Evolutionary conservation across 2,888 invertebrate species (phyloP).

Genomic region (Melieria picta): DNA sequence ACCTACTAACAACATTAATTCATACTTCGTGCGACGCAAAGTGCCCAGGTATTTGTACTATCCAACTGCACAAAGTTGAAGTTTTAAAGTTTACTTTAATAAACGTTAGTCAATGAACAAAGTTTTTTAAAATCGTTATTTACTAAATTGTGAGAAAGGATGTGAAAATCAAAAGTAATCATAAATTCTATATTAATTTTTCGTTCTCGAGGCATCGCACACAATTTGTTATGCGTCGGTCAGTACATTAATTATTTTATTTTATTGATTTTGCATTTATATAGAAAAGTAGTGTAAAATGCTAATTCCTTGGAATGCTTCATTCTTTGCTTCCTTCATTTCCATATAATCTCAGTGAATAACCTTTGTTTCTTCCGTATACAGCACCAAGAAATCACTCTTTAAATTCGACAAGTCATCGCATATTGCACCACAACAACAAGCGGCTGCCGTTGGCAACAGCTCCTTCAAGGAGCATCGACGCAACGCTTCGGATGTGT

Average conservation of each 20-base stretch:
- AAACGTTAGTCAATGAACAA: no score
- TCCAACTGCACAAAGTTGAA: neutral
- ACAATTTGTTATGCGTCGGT: conserved; percentile 34
- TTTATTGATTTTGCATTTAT: neutral
- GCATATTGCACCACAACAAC: conserved; percentile 51
- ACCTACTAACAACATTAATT: conserved; percentile 68
- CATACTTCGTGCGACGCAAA: conserved; percentile 64
- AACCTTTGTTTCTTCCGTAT: conserved; percentile 29
- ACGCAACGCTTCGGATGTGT: conserved; percentile 64
- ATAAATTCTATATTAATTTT: neutral
- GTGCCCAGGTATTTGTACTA: conserved; percentile 54
- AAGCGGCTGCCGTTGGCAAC: conserved; percentile 21
- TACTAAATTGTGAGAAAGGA: neutral
- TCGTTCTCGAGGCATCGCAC: conserved; percentile 26
- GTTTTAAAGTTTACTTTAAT: no score
- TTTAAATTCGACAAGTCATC: conserved; percentile 78
- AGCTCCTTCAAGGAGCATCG: conserved; percentile 59
- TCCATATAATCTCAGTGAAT: neutral
- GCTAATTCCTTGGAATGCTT: neutral
- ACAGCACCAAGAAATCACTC: conserved; percentile 70
- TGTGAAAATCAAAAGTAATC: neutral
- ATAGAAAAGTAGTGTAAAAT: conserved; percentile 9
- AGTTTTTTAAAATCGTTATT: neutral
- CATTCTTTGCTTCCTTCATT: neutral
- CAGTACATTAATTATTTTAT: conserved; percentile 23